Evolutionary conservation across 2,888 invertebrate species (phyloP).

Genomic region (Eubasilissa splendida): DNA sequence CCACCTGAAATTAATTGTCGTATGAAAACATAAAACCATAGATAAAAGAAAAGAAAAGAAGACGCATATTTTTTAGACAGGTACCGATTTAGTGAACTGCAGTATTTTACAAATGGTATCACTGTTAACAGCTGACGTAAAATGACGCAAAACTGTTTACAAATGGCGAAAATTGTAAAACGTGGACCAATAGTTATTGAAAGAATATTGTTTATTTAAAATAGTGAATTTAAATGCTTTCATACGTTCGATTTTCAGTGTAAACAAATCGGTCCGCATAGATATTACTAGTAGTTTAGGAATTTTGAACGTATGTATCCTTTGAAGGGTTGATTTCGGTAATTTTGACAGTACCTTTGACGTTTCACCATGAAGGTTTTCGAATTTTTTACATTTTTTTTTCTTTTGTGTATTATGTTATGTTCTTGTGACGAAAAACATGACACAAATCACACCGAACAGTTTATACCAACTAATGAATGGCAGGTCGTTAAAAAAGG

Average conservation of each 20-base stretch:
- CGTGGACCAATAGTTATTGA: constrained; percentile 51
- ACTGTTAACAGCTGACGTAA: constrained; percentile 51
- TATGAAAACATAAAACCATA: not conserved
- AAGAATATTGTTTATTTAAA: constrained; percentile 26
- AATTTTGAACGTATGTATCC: constrained; percentile 13
- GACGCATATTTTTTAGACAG: not conserved
- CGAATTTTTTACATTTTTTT: constrained; percentile 46
- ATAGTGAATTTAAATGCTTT: not conserved
- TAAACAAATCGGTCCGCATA: not conserved
- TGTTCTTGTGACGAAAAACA: constrained; percentile 46
- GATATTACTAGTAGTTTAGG: not conserved
- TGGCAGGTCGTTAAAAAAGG: constrained; percentile 78
- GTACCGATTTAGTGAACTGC: not conserved
- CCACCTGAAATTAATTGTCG: not conserved
- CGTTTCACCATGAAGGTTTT: constrained; percentile 50
- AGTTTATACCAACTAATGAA: constrained; percentile 75
- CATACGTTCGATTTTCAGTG: not conserved
- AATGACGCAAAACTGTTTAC: constrained; percentile 55
- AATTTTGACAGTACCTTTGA: constrained; percentile 37
- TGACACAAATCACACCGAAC: constrained; percentile 60
- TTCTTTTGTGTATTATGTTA: constrained; percentile 47
- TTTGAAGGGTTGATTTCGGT: constrained; percentile 18
- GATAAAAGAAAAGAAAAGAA: not conserved
- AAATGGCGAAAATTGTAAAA: constrained; percentile 54
- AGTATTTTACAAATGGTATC: constrained; percentile 29